A percentile compares a stretch with the other conserved stretches of the same genome.
Evolutionary conservation across 2,888 invertebrate species (phyloP).

Genomic region (Bruchidius siliquastri): DNA sequence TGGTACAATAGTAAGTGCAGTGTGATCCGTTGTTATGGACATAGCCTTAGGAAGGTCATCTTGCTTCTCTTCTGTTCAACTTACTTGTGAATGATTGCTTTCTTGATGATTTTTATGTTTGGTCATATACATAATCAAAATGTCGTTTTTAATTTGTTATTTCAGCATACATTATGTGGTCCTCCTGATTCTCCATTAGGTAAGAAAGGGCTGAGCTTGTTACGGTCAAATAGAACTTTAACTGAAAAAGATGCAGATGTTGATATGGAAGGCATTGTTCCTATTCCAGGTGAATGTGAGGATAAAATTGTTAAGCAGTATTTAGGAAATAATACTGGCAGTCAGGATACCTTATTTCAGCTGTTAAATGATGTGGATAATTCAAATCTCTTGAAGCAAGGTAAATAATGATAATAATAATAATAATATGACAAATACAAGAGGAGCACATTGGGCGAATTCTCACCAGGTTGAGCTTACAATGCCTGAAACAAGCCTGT

Average conservation of each 20-base stretch:
- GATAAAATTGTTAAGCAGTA: conserved; percentile 36
- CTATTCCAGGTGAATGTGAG: conserved; percentile 23
- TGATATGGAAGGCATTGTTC: conserved; percentile 5
- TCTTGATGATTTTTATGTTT: too few relatives aligned
- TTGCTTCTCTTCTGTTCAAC: too few relatives aligned
- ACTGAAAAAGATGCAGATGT: conserved; percentile 24
- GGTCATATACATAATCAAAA: too few relatives aligned
- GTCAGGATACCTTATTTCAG: conserved; percentile 36
- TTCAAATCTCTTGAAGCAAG: conserved; percentile 13
- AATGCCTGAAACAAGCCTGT: too few relatives aligned
- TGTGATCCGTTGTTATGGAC: too few relatives aligned
- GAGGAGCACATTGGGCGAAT: too few relatives aligned
- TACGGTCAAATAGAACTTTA: conserved; percentile 29
- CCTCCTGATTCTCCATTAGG: not conserved
- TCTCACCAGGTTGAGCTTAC: too few relatives aligned
- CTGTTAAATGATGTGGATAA: conserved; percentile 25
- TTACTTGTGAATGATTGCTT: too few relatives aligned
- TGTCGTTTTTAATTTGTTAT: not conserved
- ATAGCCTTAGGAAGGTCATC: too few relatives aligned
- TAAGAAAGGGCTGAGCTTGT: conserved; percentile 37
- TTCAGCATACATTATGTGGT: not conserved
- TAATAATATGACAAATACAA: too few relatives aligned
- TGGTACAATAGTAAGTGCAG: too few relatives aligned
- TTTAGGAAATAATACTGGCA: conserved; percentile 21
- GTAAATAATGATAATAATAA: conserved; percentile 1